A percentile compares a stretch with the other conserved stretches of the same genome.
phyloP scores from a whole-genome alignment of 2,113 vertebrate genomes.

The Thunnus maccoyii region DNA sequence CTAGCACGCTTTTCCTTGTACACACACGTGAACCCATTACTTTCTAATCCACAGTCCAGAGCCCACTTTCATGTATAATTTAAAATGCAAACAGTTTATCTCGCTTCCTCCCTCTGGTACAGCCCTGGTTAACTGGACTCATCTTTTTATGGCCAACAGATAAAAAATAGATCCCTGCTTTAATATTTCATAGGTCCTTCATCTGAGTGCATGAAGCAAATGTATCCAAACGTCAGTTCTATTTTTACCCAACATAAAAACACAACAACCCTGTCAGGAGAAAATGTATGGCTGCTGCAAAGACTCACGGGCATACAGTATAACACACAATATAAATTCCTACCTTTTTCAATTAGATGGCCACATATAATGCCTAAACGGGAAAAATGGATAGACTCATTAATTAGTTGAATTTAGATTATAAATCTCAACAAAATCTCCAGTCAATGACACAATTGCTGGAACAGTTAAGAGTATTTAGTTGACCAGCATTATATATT shows the following conservation, averaged over 20 bases:
- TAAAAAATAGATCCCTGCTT: slow-evolving; percentile 75
- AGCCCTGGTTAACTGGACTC: slow-evolving; percentile 73
- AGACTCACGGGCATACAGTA: slow-evolving; percentile 13
- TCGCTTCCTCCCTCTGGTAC: slow-evolving; percentile 48
- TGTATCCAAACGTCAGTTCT: slow-evolving; percentile 58
- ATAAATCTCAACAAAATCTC: slow-evolving; percentile 28
- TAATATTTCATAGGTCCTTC: slow-evolving; percentile 80
- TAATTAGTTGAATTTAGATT: slow-evolving; percentile 22
- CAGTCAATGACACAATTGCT: not conserved
- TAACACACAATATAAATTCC: not conserved
- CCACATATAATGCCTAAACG: slow-evolving; percentile 1
- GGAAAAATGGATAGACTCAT: slow-evolving; percentile 5
- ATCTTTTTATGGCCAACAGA: slow-evolving; percentile 73
- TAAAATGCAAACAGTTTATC: slow-evolving; percentile 78
- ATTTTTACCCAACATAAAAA: slow-evolving; percentile 63
- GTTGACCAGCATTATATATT: slow-evolving; percentile 45
- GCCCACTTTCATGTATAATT: slow-evolving; percentile 80
- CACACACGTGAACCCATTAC: slow-evolving; percentile 45
- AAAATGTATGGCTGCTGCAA: slow-evolving; percentile 5
- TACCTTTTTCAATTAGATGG: slow-evolving; percentile 14
- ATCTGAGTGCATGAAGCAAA: slow-evolving; percentile 68
- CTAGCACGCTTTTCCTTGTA: not conserved
- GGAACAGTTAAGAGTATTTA: slow-evolving; percentile 24
- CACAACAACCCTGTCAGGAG: slow-evolving; percentile 26
- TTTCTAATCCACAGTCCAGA: slow-evolving; percentile 63